Evolutionary conservation across 2,797 vertebrate species (phyloP).

Genomic region (Mormyrops attenuatus): DNA sequence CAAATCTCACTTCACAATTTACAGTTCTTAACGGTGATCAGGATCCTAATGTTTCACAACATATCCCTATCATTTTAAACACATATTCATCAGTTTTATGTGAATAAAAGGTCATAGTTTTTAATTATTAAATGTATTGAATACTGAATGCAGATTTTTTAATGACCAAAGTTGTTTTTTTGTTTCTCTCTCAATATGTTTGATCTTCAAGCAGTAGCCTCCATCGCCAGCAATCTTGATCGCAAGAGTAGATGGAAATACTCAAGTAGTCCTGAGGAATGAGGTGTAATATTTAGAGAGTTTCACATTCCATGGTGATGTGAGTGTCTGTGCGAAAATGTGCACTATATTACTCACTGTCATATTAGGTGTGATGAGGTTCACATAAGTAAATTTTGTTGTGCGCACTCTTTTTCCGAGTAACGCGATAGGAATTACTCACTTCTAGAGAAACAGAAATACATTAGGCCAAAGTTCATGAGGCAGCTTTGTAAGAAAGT

Average conservation of each 20-base stretch:
- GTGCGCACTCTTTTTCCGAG: neutral
- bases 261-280: neutral
- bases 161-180: neutral
- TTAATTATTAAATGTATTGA: neutral
- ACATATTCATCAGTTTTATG: neutral
- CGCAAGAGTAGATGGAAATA: neutral
- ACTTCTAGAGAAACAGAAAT: neutral
- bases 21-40: neutral
- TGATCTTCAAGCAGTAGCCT: neutral
- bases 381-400: neutral
- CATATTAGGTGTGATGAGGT: neutral
- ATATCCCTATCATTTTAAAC: neutral
- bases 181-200: neutral
- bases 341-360: neutral
- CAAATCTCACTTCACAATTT: neutral
- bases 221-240: neutral
- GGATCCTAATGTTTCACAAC: neutral
- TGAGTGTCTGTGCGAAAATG: neutral
- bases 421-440: neutral
- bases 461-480: neutral
- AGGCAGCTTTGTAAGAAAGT: neutral
- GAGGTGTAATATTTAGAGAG: neutral
- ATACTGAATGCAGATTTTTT: neutral
- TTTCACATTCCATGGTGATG: neutral
- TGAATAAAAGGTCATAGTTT: neutral